Evolutionary conservation across 1,140 invertebrate genomes (phyloP).

Genomic region (Apis dorsata): DNA sequence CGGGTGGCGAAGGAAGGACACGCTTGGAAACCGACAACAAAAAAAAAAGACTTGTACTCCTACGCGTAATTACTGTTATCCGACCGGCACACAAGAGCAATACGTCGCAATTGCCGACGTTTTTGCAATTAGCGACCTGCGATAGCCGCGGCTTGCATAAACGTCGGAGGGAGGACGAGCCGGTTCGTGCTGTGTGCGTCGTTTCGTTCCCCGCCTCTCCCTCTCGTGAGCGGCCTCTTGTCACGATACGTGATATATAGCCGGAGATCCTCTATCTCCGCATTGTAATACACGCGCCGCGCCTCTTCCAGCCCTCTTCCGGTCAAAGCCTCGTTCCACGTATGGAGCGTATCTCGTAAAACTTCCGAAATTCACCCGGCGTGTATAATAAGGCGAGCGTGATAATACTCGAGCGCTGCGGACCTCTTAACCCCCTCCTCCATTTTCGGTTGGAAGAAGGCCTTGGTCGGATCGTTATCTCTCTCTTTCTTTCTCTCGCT

Average conservation of each 20-base stretch:
- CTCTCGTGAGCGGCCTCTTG: constrained; percentile 39
- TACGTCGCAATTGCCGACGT: constrained; percentile 57
- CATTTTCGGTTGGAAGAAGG: too few species aligned
- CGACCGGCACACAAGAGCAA: constrained; percentile 51
- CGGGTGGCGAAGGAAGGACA: not conserved
- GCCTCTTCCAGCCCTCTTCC: constrained; percentile 61
- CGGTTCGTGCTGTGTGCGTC: not conserved
- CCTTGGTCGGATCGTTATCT: not conserved
- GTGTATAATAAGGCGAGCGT: constrained; percentile 34
- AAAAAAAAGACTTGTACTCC: constrained; percentile 1
- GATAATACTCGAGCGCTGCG: constrained; percentile 22
- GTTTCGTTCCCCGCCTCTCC: not conserved
- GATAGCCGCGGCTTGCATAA: not conserved
- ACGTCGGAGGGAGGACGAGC: not conserved
- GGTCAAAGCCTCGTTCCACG: constrained; percentile 38
- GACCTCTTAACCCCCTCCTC: not conserved
- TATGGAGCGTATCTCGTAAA: constrained; percentile 41
- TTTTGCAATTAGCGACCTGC: constrained; percentile 25
- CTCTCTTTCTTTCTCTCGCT: accelerated
- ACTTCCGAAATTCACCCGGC: constrained; percentile 56
- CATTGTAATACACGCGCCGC: constrained; percentile 61
- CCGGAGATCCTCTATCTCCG: constrained; percentile 64
- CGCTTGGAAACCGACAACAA: not conserved
- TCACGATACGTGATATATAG: constrained; percentile 67
- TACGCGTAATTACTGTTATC: constrained; percentile 51